Evolutionary conservation across 2,888 invertebrate genomes (phyloP).

Genomic region (Agriopis marginaria): DNA sequence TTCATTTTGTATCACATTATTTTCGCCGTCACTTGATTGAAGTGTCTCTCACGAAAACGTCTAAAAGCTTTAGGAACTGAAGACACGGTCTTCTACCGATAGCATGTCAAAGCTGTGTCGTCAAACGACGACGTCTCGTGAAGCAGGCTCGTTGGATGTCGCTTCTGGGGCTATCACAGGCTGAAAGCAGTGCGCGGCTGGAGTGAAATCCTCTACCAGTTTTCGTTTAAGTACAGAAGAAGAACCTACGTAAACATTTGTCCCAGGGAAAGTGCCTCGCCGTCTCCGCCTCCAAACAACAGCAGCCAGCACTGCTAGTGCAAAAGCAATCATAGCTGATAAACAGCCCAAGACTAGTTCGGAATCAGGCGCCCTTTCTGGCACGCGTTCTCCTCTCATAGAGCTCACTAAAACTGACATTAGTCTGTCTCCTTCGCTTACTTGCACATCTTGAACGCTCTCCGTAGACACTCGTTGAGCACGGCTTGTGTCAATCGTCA

Average conservation of each 20-base stretch:
- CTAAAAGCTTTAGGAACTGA: conserved; percentile 83
- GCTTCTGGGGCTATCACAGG: conserved; percentile 86
- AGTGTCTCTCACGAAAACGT: conserved; percentile 62
- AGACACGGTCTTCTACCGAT: conserved; percentile 84
- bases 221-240: conserved; percentile 87
- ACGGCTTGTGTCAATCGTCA: conserved; percentile 88
- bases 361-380: conserved; percentile 82
- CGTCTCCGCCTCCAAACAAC: conserved; percentile 86
- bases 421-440: conserved; percentile 86
- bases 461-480: conserved; percentile 89
- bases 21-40: conserved; percentile 60
- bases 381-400: conserved; percentile 86
- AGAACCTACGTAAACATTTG: conserved; percentile 87
- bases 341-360: conserved; percentile 87
- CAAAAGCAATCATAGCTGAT: conserved; percentile 84
- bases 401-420: conserved; percentile 88
- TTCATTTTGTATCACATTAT: conserved; percentile 61
- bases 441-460: conserved; percentile 87
- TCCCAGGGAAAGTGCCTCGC: conserved; percentile 84
- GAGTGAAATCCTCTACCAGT: conserved; percentile 87
- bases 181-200: conserved; percentile 84
- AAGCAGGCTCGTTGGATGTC: conserved; percentile 72
- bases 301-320: conserved; percentile 81
- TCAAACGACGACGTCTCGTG: conserved; percentile 88
- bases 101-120: conserved; percentile 87